Conservation (phyloP, 2,888 invertebrate species). For the Mechanitis mazaeus region DNA sequence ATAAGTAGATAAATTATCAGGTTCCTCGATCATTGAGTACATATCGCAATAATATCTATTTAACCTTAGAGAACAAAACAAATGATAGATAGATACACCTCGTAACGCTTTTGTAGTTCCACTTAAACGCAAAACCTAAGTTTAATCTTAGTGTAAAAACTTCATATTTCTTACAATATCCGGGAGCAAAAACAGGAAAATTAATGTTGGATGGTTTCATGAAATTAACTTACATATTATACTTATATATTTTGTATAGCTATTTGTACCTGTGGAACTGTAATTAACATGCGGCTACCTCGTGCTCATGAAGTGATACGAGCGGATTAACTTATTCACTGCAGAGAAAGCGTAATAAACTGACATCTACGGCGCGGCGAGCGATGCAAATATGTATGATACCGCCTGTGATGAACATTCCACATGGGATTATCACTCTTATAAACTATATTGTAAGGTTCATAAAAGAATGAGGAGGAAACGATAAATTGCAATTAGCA, state of each 20-base stretch:
- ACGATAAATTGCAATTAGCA: conserved; percentile 21
- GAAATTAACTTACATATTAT: conserved; percentile 10
- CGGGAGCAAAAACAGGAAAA: conserved; percentile 1
- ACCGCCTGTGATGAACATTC: conserved; percentile 20
- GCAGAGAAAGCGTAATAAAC: conserved; percentile 23
- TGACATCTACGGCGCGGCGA: conserved; percentile 13
- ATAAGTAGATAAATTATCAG: conserved; percentile 34
- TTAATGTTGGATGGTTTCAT: conserved; percentile 6
- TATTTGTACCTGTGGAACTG: conserved; percentile 10
- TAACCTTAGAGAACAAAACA: conserved; percentile 7
- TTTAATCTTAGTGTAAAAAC: too few species aligned
- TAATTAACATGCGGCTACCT: conserved; percentile 11
- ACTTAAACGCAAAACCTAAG: too few species aligned
- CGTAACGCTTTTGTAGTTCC: too few species aligned
- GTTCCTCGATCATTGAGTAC: conserved; percentile 14
- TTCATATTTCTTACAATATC: too few species aligned
- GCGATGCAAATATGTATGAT: conserved; percentile 23
- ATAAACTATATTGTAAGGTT: background rate
- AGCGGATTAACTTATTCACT: conserved; percentile 27
- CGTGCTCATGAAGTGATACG: conserved; percentile 13
- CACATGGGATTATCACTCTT: conserved; percentile 18
- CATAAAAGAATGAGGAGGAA: background rate
- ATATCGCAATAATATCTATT: conserved; percentile 10
- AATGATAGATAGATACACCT: too few species aligned
- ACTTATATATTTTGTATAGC: background rate